Base-by-base conservation (phyloP, 2,888 invertebrate genomes). In the Tetramorium bicarinatum region DNA sequence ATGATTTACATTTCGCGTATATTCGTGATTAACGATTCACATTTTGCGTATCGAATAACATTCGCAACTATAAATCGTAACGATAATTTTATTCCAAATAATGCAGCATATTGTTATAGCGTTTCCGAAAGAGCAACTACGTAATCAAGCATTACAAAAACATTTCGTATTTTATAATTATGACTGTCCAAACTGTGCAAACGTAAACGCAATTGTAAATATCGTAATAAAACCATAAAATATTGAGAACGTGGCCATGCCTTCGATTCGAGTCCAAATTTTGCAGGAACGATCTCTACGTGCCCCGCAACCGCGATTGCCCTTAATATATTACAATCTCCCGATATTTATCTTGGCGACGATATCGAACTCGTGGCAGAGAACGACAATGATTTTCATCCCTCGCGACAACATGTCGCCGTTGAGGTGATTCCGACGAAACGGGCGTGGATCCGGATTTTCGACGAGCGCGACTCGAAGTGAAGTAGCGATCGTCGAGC, bases 81-180 rank as follows among this genome's bases (percentile, higher is more conserved):
- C 38, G 38, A 62, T 21, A 21, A 76, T 9, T 64, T 52, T 18
- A 38, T 52, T 76, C 3, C 3, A 38, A 52, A 66, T 9, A 25
- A 62, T 18, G 18, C 21, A 8, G 34, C 47, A 34, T 29, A 3
- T 21, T 15, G 34, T 38, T 52, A 3, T 6, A 25, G 2, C 21
- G 6, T 47, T 59, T 47, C 15, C 47, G 6, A 75, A 75, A 44
- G 59, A 8, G 6, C n/a, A 15, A 61, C 41, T 13, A 11, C 41
- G 34, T 34, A 49, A 34, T 52, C 8, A 7, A 18, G 21, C 21
- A 41, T 41, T 41, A 41, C 25, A 15, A 25, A 71, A 72, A 41
- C 25, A 72, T 72, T 72, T 72, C 25, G 21, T 6, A 34, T 49
- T 49, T 34, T 29, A 13, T 11, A 54, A 56, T 56, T 72, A 56